Evolutionary conservation across 2,888 invertebrate genomes (phyloP).

Genomic region (Mayetiola destructor): DNA sequence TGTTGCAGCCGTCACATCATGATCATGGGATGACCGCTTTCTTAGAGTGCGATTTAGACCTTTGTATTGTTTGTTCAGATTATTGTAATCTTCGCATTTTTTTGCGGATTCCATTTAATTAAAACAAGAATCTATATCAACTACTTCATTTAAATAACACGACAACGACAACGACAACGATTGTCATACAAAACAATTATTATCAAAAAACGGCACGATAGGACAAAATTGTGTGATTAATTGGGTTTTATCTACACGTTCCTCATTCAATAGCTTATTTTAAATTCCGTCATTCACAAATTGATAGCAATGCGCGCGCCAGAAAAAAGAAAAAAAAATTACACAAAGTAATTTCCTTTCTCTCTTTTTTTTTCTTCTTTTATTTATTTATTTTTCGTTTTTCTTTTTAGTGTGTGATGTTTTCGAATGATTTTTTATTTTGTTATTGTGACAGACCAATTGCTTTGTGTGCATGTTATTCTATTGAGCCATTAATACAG

Average conservation of each 20-base stretch:
- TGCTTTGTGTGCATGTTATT: background rate
- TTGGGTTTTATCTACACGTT: too few species aligned
- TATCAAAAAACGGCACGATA: too few species aligned
- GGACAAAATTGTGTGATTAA: too few species aligned
- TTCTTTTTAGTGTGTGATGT: too few species aligned
- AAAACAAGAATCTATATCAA: background rate
- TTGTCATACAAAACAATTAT: too few species aligned
- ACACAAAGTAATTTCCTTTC: background rate
- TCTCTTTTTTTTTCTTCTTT: background rate
- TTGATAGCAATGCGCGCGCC: too few species aligned
- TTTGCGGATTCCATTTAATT: constrained; percentile 1
- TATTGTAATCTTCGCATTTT: background rate
- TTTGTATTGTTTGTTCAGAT: background rate
- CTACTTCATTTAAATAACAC: too few species aligned
- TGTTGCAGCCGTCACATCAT: constrained; percentile 2
- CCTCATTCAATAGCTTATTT: too few species aligned
- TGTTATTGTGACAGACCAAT: background rate
- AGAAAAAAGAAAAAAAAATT: too few species aligned
- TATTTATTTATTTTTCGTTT: background rate
- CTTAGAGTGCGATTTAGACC: background rate
- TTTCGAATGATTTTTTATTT: too few species aligned
- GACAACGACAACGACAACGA: too few species aligned
- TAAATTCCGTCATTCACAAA: too few species aligned
- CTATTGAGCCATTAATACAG: background rate
- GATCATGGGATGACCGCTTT: background rate